Conservation (phyloP, 2,113 vertebrate genomes). For the Dolichallabes microphthalmus region DNA sequence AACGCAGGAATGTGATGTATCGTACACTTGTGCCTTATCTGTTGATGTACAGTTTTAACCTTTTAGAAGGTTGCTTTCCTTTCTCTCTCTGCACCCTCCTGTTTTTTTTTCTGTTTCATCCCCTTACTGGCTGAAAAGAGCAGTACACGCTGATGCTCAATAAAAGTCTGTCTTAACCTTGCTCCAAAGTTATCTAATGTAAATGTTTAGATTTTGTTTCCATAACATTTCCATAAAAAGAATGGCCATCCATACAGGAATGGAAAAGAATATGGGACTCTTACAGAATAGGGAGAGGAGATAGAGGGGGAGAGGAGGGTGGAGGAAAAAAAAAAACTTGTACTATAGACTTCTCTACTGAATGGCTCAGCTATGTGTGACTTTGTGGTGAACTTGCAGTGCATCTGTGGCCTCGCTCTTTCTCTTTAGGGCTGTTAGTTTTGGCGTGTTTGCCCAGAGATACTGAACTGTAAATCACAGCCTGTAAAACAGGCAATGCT, state of each 20-base stretch:
- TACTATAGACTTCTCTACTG: constrained; percentile 42
- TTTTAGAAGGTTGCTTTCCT: constrained; percentile 67
- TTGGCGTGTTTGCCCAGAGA: constrained; percentile 82
- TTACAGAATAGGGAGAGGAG: constrained; percentile 49
- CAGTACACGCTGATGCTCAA: constrained; percentile 59
- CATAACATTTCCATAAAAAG: constrained; percentile 82
- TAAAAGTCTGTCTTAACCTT: constrained; percentile 63
- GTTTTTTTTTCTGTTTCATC: not conserved
- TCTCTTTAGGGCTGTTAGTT: constrained; percentile 84
- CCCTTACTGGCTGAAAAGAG: constrained; percentile 46
- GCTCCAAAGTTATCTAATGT: constrained; percentile 72
- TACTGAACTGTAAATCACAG: constrained; percentile 86
- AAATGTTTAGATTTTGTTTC: constrained; percentile 80
- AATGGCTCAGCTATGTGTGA: constrained; percentile 72
- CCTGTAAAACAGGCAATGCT: constrained; percentile 76
- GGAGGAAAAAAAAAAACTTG: not conserved
- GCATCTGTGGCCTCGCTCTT: constrained; percentile 85
- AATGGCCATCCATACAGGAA: constrained; percentile 54
- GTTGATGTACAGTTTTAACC: constrained; percentile 74
- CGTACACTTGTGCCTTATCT: constrained; percentile 66
- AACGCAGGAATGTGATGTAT: constrained; percentile 70
- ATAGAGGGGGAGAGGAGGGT: constrained; percentile 39
- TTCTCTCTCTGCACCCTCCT: constrained; percentile 35
- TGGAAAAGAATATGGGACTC: constrained; percentile 34
- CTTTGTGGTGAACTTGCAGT: constrained; percentile 85